Conservation (phyloP, 2,888 invertebrate genomes). For the Nomada ferruginata region DNA sequence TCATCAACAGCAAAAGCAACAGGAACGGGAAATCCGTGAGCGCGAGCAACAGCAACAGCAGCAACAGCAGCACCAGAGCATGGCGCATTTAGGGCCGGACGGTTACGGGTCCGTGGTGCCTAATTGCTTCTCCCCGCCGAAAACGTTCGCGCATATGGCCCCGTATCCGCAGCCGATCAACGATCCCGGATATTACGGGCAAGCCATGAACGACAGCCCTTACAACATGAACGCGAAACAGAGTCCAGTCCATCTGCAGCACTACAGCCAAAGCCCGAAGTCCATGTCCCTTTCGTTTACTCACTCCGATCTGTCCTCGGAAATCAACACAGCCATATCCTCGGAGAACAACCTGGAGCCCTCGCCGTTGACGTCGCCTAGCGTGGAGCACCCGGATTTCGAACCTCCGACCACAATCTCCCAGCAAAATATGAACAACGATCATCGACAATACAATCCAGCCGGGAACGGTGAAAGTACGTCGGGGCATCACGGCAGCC, state of each 20-base stretch:
- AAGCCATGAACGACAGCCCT: constrained; percentile 80
- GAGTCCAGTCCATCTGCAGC: constrained; percentile 83
- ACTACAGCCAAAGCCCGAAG: constrained; percentile 84
- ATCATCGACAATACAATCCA: constrained; percentile 86
- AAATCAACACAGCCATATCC: constrained; percentile 92
- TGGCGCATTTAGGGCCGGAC: constrained; percentile 76
- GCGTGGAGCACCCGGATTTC: constrained; percentile 90
- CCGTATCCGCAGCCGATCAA: constrained; percentile 80
- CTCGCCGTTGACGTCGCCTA: constrained; percentile 88
- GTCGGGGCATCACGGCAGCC: constrained; percentile 78
- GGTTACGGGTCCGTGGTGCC: constrained; percentile 76
- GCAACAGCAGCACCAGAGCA: constrained; percentile 75
- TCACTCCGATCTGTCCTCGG: constrained; percentile 90
- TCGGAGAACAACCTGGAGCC: constrained; percentile 88
- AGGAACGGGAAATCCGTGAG: constrained; percentile 79
- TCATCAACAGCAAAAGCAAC: constrained; percentile 83
- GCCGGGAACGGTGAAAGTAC: constrained; percentile 73
- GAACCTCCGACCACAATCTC: constrained; percentile 89
- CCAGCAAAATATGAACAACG: constrained; percentile 82
- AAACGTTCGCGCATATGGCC: constrained; percentile 82
- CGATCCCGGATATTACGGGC: constrained; percentile 80
- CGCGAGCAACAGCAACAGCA: constrained; percentile 76
- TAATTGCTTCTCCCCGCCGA: constrained; percentile 82
- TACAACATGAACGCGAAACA: constrained; percentile 82
- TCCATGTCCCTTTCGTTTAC: constrained; percentile 86